These are phyloP conservation scores for Psammodynastes pulverulentus DNA, from an alignment of 2,113 vertebrate genomes.

Conservation along the genomic window DNA sequence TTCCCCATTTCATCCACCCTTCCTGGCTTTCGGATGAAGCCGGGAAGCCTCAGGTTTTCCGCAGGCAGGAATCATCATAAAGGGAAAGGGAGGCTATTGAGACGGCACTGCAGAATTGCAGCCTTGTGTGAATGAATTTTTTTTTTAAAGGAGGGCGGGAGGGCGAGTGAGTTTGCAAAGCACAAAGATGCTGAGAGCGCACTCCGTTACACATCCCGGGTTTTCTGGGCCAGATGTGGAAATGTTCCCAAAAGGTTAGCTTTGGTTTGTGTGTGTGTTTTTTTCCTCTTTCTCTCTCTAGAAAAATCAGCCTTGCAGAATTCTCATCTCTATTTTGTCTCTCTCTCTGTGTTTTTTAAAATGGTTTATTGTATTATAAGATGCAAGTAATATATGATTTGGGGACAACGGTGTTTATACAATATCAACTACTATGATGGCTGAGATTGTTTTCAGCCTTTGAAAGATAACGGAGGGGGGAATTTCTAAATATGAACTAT, in stretches of 20 bases:
- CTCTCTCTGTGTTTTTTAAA: background rate
- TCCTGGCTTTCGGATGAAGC: background rate
- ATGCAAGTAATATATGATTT: background rate
- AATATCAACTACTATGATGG: background rate
- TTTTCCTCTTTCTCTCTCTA: background rate
- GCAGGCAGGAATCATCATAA: background rate
- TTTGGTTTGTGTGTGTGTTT: background rate
- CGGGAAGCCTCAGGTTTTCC: background rate
- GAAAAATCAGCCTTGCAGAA: background rate
- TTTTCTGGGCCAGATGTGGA: background rate
- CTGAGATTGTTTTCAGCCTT: background rate
- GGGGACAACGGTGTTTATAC: background rate
- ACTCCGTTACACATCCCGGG: background rate
- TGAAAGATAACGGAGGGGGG: background rate
- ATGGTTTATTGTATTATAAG: background rate
- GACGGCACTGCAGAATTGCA: background rate
- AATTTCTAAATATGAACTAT: background rate
- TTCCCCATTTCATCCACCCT: background rate
- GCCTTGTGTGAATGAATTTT: background rate
- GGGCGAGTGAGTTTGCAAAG: background rate
- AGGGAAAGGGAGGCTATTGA: background rate
- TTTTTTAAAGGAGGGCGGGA: background rate
- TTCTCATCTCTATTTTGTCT: background rate
- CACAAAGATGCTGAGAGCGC: background rate
- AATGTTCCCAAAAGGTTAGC: background rate